A percentile compares a stretch with the other conserved stretches of the same genome.
These are phyloP conservation scores for Coracias cyanogaster DNA, from an alignment of 2,797 vertebrate species.

Conservation along the genomic window DNA sequence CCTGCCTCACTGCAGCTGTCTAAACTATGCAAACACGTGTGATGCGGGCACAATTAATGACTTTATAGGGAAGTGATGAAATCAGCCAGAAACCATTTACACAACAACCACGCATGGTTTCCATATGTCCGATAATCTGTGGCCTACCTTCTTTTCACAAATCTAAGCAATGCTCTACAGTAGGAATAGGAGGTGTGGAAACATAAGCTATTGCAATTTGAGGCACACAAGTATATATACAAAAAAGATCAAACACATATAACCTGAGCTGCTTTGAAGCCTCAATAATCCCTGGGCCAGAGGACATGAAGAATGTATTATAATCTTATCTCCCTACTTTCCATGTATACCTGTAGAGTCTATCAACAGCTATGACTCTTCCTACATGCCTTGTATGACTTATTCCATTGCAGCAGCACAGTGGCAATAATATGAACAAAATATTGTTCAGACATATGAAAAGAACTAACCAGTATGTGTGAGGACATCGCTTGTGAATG, in stretches of 20 bases:
- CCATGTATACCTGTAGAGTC: not conserved
- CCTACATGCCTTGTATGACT: not conserved
- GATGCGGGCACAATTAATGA: not conserved
- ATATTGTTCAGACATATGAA: not conserved
- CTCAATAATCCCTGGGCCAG: not conserved
- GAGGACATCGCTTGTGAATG: not conserved
- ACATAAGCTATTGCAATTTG: not conserved
- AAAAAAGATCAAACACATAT: not conserved
- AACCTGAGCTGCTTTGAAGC: not conserved
- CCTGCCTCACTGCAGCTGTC: slow-evolving; percentile 26
- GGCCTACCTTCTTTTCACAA: not conserved
- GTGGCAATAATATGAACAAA: not conserved
- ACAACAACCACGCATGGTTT: not conserved
- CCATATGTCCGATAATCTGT: not conserved
- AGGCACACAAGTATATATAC: rapidly evolving
- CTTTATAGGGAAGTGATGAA: not conserved
- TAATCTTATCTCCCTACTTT: not conserved
- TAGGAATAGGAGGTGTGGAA: not conserved
- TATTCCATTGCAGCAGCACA: not conserved
- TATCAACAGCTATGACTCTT: not conserved
- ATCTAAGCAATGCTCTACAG: not conserved
- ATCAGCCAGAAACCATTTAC: not conserved
- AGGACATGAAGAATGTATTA: not conserved
- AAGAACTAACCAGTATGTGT: rapidly evolving
- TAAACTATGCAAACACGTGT: not conserved